A percentile compares a stretch with the other conserved stretches of the same genome.
These are phyloP conservation scores for Linnaemya vulpina DNA, from an alignment of 2,888 invertebrate genomes.

Conservation along the genomic window DNA sequence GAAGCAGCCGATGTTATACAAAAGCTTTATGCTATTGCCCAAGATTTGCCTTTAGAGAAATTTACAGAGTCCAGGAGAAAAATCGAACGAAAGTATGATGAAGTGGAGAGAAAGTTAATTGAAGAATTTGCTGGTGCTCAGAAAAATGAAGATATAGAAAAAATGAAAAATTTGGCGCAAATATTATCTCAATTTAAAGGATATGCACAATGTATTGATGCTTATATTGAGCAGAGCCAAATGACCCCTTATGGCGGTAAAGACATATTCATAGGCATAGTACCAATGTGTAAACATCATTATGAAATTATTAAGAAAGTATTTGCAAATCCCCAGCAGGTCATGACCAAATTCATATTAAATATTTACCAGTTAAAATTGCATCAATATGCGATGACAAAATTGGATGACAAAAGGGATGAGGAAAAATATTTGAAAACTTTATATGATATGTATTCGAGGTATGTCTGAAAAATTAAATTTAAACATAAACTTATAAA, in stretches of 20 bases:
- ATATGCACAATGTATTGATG: constrained; percentile 97
- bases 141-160: constrained; percentile 90
- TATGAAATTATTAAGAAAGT: constrained; percentile 93
- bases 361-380: constrained; percentile 96
- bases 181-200: constrained; percentile 98
- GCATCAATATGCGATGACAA: constrained; percentile 92
- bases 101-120: constrained; percentile 93
- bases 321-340: constrained; percentile 97
- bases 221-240: constrained; percentile 98
- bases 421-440: constrained; percentile 94
- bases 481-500: background rate
- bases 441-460: constrained; percentile 94
- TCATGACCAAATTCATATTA: constrained; percentile 98
- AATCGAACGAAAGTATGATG: constrained; percentile 94
- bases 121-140: constrained; percentile 97
- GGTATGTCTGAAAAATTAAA: constrained; percentile 83
- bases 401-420: constrained; percentile 92
- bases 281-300: constrained; percentile 94
- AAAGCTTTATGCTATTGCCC: constrained; percentile 96
- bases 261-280: constrained; percentile 95
- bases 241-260: constrained; percentile 93
- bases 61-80: constrained; percentile 93
- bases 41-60: constrained; percentile 95
- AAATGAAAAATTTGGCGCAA: constrained; percentile 96
- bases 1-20: constrained; percentile 99